Evolutionary conservation across 2,888 invertebrate species (phyloP).

Genomic region (Lasioglossum marginatum): DNA sequence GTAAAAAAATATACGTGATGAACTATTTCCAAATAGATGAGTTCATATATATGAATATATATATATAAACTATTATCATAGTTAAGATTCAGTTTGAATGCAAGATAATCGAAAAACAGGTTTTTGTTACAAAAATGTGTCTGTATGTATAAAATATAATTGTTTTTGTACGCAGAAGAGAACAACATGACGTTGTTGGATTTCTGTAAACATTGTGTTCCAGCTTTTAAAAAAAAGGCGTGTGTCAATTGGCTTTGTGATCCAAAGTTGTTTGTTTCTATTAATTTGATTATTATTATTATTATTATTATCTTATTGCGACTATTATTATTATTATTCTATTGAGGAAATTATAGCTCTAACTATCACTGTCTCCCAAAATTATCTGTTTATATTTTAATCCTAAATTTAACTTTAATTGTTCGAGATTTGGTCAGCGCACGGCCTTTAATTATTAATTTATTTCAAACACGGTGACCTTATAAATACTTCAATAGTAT

Average conservation of each 20-base stretch:
- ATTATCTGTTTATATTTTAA: slow-evolving; percentile 60
- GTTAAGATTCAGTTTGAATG: slow-evolving; percentile 29
- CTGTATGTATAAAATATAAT: slow-evolving; percentile 30
- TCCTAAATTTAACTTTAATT: slow-evolving; percentile 59
- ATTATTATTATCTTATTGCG: slow-evolving; percentile 47
- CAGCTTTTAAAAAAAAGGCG: slow-evolving; percentile 41
- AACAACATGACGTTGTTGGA: slow-evolving; percentile 63
- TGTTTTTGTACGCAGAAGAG: slow-evolving; percentile 52
- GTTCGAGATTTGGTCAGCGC: slow-evolving; percentile 54
- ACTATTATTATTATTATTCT: slow-evolving; percentile 54
- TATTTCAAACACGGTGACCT: slow-evolving; percentile 61
- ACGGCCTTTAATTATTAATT: slow-evolving; percentile 57
- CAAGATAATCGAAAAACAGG: slow-evolving; percentile 15
- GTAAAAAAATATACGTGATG: slow-evolving; percentile 37
- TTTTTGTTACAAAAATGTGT: slow-evolving; percentile 23
- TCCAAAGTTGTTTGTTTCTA: slow-evolving; percentile 76
- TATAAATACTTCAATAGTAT: slow-evolving; percentile 59
- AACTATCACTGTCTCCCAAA: slow-evolving; percentile 37
- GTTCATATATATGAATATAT: slow-evolving; percentile 12
- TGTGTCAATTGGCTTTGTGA: slow-evolving; percentile 71
- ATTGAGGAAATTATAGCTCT: slow-evolving; percentile 51
- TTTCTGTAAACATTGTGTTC: slow-evolving; percentile 59
- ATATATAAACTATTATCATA: slow-evolving; percentile 38
- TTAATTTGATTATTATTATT: slow-evolving; percentile 52
- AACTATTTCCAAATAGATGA: slow-evolving; percentile 19